Conservation (phyloP, 2,888 invertebrate genomes). For the Diaperis boleti region DNA sequence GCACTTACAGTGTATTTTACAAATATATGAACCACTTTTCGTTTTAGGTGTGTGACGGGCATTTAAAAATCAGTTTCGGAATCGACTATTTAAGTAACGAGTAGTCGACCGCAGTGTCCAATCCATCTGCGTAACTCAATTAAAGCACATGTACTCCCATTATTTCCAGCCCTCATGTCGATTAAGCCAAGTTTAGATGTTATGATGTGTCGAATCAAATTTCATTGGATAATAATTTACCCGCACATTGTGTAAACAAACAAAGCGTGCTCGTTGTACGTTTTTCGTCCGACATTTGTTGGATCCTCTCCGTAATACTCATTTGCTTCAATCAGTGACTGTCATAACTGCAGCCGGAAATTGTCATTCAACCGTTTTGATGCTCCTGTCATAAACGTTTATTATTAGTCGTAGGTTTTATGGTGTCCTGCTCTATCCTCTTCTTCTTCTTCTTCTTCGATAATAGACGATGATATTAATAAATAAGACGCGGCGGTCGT, state of each 20-base stretch:
- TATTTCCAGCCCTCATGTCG: constrained; percentile 48
- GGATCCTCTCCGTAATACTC: constrained; percentile 56
- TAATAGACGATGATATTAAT: constrained; percentile 50
- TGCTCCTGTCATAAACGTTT: constrained; percentile 54
- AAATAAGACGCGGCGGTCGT: constrained; percentile 52
- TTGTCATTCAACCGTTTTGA: constrained; percentile 59
- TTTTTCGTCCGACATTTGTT: constrained; percentile 51
- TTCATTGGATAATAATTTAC: constrained; percentile 62
- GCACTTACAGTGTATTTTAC: too few species aligned
- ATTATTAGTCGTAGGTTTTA: constrained; percentile 50
- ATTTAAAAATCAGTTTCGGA: too few species aligned
- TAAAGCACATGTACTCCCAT: constrained; percentile 23
- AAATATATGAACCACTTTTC: too few species aligned
- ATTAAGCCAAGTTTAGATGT: constrained; percentile 50
- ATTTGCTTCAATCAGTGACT: constrained; percentile 60
- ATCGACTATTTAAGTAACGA: too few species aligned
- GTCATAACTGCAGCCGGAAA: constrained; percentile 62
- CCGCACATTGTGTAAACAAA: constrained; percentile 61
- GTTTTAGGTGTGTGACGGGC: too few species aligned
- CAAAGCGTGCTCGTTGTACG: constrained; percentile 52
- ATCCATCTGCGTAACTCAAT: constrained; percentile 26
- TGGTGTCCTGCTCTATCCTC: neutral
- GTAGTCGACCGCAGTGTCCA: too few species aligned
- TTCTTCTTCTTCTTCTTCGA: constrained; percentile 6
- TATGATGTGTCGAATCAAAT: constrained; percentile 59